A percentile compares a stretch with the other conserved stretches of the same genome.
These are phyloP conservation scores for Aldabrachelys gigantea DNA, from an alignment of 2,113 vertebrate genomes.

Conservation along the genomic window DNA sequence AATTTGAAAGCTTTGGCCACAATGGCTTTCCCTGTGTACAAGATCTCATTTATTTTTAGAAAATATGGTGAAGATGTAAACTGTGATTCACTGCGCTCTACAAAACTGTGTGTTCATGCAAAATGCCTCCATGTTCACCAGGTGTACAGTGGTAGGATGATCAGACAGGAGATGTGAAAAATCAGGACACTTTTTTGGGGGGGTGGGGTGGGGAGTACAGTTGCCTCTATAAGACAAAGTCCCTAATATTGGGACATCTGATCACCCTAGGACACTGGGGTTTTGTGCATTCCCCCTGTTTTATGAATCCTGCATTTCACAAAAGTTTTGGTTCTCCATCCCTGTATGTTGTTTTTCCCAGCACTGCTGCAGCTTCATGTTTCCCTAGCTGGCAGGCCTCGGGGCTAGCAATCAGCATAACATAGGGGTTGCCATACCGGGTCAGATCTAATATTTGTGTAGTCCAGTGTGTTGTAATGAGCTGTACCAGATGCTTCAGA, in stretches of 20 bases:
- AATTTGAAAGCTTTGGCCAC: not conserved
- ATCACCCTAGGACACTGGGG: not conserved
- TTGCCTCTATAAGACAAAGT: too few species aligned
- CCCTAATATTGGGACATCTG: too few species aligned
- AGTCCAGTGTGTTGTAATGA: too few species aligned
- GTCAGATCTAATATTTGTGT: too few species aligned
- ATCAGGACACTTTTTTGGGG: too few species aligned
- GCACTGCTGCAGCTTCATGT: not conserved
- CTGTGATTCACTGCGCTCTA: not conserved
- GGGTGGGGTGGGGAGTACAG: too few species aligned
- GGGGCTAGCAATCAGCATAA: too few species aligned
- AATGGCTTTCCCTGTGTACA: not conserved
- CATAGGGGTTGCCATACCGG: too few species aligned
- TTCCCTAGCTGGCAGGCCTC: not conserved
- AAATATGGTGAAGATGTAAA: not conserved
- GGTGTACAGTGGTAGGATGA: not conserved
- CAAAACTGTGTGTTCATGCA: not conserved
- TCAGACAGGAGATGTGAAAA: too few species aligned
- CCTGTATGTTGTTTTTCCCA: not conserved
- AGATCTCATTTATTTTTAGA: not conserved
- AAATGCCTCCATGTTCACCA: not conserved
- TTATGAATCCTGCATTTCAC: not conserved
- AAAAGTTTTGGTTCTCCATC: not conserved
- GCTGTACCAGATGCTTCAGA: too few species aligned
- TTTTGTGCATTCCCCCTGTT: not conserved